Base-by-base conservation (phyloP, 2,797 vertebrate species). In the Apogon talboti region DNA sequence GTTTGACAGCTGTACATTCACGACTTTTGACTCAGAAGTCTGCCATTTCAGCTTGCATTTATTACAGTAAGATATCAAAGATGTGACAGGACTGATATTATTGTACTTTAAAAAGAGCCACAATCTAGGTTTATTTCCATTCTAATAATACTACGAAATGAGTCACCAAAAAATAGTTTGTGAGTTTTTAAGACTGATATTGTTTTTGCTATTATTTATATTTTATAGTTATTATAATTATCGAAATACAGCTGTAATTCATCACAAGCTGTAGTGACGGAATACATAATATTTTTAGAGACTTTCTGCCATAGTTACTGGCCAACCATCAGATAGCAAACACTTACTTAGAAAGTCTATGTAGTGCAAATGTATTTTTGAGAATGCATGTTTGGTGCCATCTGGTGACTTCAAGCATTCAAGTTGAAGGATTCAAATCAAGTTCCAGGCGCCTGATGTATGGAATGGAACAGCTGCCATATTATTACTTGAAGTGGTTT, bases 381-480 rank as follows among this genome's bases (percentile, higher is more conserved):
- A 68, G 83, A 80, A 87, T 87, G 87, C 74, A 85, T 84, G 83
- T 88, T 84, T 90, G 85, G 86, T 87, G 88, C 91, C 91, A 91
- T 89, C 90, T 91, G 89, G 78, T 87, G 86, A 87, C 79, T 90
- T 85, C 57, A 80, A 85, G 74, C 66, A 33, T 47, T 67, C 19
- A 54, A 86, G 69, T 59, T 77, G 61, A 87, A 84, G 74, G 72
- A 84, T 79, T 78, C 71, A 68, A 80, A 74, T 81, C 61, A 58
- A 76, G 49, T 74, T 72, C 58, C 68, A 67, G 70, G 14, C 41
- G 30, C 78, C 54, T 74, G 58, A 72, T 69, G 58, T 70, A 81
- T 74, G 71, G 46, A 76, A 33, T 0, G 56, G 59, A 87, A 79
- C 86, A 87, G 87, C 84, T 86, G 82, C 65, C 56, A 38, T 52